phyloP scores from a whole-genome alignment of 2,888 invertebrate genomes.

The Idaea straminata region DNA sequence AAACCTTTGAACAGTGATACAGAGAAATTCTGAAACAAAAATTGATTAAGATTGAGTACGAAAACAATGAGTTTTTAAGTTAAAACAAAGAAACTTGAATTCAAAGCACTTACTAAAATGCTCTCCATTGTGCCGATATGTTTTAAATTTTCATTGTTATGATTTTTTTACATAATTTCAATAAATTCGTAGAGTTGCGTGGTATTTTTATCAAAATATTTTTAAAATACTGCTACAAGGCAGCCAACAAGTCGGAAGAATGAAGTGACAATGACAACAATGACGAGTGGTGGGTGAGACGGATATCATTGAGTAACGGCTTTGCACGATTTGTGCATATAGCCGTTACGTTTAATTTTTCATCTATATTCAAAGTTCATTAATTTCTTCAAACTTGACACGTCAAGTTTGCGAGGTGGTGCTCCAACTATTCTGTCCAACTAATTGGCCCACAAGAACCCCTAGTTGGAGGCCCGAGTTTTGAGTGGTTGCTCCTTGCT shows the following conservation, averaged over 20 bases:
- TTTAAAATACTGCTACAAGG: not conserved
- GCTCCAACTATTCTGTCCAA: too few species aligned
- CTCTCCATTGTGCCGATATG: conserved; percentile 27
- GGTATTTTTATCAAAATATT: not conserved
- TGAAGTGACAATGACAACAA: not conserved
- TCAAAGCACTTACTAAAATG: conserved; percentile 25
- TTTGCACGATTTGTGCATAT: too few species aligned
- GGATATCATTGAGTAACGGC: too few species aligned
- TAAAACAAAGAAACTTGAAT: conserved; percentile 19
- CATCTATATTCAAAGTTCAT: too few species aligned
- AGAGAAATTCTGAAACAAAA: conserved; percentile 81
- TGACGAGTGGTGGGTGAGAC: too few species aligned
- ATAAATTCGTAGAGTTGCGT: not conserved
- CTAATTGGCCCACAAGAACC: too few species aligned
- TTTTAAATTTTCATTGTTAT: conserved; percentile 5
- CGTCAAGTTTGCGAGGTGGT: too few species aligned
- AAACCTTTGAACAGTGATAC: conserved; percentile 85
- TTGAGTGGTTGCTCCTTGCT: too few species aligned
- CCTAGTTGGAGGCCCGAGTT: too few species aligned
- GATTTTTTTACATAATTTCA: conserved; percentile 7
- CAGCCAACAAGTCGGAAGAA: not conserved
- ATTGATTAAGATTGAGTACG: conserved; percentile 34
- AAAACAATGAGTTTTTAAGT: conserved; percentile 15
- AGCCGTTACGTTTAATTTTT: too few species aligned
- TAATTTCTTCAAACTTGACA: too few species aligned